Evolutionary conservation across 2,797 vertebrate genomes (phyloP).

Genomic region (Choloepus didactylus): DNA sequence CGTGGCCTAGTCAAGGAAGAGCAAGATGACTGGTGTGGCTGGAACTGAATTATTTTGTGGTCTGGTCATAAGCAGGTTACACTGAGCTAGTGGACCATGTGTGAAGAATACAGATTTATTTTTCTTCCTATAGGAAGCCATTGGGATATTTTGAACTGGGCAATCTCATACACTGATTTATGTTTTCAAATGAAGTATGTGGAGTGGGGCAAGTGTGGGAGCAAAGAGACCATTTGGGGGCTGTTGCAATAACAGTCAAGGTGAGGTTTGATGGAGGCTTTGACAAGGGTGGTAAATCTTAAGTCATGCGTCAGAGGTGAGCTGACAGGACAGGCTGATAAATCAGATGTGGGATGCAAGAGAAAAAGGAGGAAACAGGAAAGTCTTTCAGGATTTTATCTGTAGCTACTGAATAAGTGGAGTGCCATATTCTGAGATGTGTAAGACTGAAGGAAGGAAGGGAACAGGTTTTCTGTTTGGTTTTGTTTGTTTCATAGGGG

Average conservation of each 20-base stretch:
- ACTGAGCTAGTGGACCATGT: neutral
- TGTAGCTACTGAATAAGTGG: neutral
- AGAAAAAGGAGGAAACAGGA: neutral
- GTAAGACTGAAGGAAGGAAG: neutral
- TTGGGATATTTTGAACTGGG: neutral
- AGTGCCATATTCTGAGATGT: neutral
- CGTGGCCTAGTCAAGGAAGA: neutral
- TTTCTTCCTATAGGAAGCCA: neutral
- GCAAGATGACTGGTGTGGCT: accelerated
- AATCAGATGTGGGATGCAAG: too few species aligned
- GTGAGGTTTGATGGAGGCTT: neutral
- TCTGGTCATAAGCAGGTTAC: neutral
- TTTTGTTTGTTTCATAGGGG: neutral
- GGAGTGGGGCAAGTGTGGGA: neutral
- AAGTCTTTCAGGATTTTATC: neutral
- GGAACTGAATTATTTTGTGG: neutral
- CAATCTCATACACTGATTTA: neutral
- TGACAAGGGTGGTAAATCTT: neutral
- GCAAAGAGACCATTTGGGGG: too few species aligned
- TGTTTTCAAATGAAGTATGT: neutral
- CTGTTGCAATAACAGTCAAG: neutral
- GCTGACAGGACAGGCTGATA: neutral
- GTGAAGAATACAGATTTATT: neutral
- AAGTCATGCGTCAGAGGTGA: neutral
- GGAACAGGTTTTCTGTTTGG: neutral